Conservation (phyloP, 1,140 invertebrate genomes). For the Drosophila ogumai region DNA sequence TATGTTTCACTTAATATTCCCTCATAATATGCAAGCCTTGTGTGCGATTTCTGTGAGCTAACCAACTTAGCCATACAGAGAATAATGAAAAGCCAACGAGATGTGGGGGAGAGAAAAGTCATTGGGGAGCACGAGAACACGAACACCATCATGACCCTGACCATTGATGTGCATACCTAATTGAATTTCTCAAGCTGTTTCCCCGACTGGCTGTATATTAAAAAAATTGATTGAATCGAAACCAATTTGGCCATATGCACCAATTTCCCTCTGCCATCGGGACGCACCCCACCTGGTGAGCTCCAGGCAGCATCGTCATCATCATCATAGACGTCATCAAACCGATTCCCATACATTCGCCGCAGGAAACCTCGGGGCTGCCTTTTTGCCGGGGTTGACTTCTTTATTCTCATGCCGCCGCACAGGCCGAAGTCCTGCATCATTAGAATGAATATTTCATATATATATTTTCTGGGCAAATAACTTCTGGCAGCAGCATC, state of each 20-base stretch:
- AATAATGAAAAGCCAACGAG: constrained; percentile 13
- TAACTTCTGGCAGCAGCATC: constrained; percentile 14
- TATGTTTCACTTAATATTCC: background rate
- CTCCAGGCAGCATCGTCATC: constrained; percentile 1
- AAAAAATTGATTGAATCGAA: constrained; percentile 41
- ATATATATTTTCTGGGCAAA: constrained; percentile 28
- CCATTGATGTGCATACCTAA: constrained; percentile 39
- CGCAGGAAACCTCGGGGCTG: constrained; percentile 12
- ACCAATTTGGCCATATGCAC: constrained; percentile 38
- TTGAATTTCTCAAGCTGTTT: constrained; percentile 42
- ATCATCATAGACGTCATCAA: constrained; percentile 1
- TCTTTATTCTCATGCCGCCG: constrained; percentile 1
- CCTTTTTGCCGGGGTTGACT: constrained; percentile 13
- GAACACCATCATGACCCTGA: constrained; percentile 13
- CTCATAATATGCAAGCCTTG: constrained; percentile 7
- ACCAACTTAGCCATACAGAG: constrained; percentile 9
- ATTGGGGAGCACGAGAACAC: background rate
- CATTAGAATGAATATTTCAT: constrained; percentile 44
- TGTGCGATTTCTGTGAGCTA: constrained; percentile 8
- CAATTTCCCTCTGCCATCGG: constrained; percentile 4
- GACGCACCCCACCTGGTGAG: constrained; percentile 9
- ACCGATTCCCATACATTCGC: constrained; percentile 11
- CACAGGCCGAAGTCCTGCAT: constrained; percentile 16
- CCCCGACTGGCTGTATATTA: constrained; percentile 15
- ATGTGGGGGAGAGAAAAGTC: background rate